Conservation (phyloP, 2,113 vertebrate genomes). For the Todiramphus saurophagus region DNA sequence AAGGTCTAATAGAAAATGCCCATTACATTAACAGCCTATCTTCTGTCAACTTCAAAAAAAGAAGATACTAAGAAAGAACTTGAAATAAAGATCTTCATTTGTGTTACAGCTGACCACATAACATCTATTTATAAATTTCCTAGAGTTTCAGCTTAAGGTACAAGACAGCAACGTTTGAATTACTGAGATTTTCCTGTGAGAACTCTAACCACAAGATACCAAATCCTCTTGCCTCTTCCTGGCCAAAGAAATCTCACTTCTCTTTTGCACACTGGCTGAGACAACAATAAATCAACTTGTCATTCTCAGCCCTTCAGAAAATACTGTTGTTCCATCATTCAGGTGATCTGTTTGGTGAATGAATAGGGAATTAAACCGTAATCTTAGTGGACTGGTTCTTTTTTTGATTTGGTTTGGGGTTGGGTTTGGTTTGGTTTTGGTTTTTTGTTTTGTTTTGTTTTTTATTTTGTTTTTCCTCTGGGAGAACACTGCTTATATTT, state of each 20-base stretch:
- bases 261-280: background rate
- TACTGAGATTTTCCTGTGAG: constrained; percentile 8
- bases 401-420: no score
- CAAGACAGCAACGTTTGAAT: background rate
- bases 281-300: background rate
- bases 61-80: background rate
- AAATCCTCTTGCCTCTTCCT: background rate
- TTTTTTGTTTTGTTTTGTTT: no score
- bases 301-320: background rate
- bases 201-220: background rate
- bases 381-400: background rate
- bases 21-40: background rate
- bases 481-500: background rate
- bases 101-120: background rate
- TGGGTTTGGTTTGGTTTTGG: no score
- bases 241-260: background rate
- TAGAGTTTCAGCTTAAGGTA: background rate
- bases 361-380: background rate
- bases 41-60: background rate
- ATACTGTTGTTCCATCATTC: background rate
- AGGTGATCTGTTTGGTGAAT: background rate
- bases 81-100: background rate
- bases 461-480: background rate
- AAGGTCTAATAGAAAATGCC: background rate
- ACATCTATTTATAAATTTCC: background rate